phyloP scores from a whole-genome alignment of 1,140 invertebrate genomes.

The Akabosia matsudoensis region DNA sequence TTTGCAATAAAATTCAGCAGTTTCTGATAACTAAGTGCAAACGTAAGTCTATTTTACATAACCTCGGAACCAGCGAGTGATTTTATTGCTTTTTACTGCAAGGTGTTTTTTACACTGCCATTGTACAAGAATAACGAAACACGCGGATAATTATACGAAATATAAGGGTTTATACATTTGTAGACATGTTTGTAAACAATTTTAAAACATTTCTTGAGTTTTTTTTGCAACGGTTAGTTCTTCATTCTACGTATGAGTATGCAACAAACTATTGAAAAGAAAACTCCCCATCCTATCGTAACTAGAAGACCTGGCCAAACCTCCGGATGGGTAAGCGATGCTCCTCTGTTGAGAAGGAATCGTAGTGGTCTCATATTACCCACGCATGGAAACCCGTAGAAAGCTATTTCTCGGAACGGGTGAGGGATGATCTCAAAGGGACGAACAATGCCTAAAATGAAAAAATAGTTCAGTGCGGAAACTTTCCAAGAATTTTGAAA shows the following conservation, averaged over 20 bases:
- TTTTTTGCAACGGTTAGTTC: not conserved
- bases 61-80: too few species aligned
- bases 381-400: not conserved
- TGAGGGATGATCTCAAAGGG: not conserved
- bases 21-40: too few species aligned
- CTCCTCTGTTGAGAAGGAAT: not conserved
- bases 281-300: not conserved
- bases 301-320: not conserved
- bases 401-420: not conserved
- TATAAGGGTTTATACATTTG: too few species aligned
- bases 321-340: not conserved
- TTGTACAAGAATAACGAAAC: too few species aligned
- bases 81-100: too few species aligned
- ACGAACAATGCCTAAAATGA: not conserved
- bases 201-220: not conserved
- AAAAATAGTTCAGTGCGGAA: not conserved
- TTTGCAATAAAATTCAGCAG: too few species aligned
- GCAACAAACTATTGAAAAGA: not conserved
- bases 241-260: not conserved
- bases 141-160: too few species aligned
- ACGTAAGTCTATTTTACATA: too few species aligned
- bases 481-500: too few species aligned
- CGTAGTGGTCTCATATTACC: not conserved
- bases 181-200: too few species aligned
- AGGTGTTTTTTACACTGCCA: too few species aligned